A percentile compares a stretch with the other conserved stretches of the same genome.
Conservation (phyloP, 2,113 vertebrate genomes). For the Glaucidium brasilianum region DNA sequence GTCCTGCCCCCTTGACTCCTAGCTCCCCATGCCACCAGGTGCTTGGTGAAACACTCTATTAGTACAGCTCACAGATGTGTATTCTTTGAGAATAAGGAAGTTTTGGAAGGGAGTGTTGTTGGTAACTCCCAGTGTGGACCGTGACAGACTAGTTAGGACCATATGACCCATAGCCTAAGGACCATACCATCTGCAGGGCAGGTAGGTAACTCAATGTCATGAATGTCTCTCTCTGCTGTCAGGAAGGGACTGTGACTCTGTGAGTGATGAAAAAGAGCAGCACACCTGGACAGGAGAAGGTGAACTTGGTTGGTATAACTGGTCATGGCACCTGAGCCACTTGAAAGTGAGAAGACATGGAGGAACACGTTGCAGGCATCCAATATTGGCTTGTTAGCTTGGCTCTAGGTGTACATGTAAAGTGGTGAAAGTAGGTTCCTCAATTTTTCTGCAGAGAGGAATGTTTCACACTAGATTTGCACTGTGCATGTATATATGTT, state of each 20-base stretch:
- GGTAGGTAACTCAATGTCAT: neutral
- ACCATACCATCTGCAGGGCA: neutral
- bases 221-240: neutral
- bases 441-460: neutral
- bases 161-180: neutral
- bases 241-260: neutral
- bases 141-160: neutral
- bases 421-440: neutral
- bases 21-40: neutral
- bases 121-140: neutral
- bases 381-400: neutral
- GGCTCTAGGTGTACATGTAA: neutral
- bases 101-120: neutral
- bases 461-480: neutral
- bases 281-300: neutral
- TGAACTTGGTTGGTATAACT: neutral
- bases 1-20: neutral
- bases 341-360: neutral
- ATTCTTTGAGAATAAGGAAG: neutral
- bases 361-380: neutral
- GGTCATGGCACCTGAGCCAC: neutral
- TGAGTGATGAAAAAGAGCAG: neutral
- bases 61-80: neutral
- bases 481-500: no score
- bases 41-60: neutral